Percentiles rank a stretch among this genome's conserved stretches.
These are phyloP conservation scores for Cephus spinipes DNA, from an alignment of 2,888 invertebrate genomes.

Conservation along the genomic window DNA sequence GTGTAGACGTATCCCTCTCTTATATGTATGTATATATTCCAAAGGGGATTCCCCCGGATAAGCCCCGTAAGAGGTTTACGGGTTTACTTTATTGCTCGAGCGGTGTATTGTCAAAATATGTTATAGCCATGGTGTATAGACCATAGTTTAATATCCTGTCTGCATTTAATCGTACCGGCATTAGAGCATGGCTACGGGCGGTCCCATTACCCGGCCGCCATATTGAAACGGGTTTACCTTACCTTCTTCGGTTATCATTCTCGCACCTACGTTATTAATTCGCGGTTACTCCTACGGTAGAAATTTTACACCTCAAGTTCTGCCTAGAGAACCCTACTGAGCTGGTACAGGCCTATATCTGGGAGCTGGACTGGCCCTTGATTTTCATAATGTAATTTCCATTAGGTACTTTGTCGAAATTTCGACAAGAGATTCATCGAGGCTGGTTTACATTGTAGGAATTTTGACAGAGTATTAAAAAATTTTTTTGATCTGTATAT, in stretches of 20 bases:
- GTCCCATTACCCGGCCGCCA: constrained; percentile 57
- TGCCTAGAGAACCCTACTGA: background rate
- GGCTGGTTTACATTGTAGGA: background rate
- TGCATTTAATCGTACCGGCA: constrained; percentile 61
- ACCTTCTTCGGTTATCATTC: constrained; percentile 32
- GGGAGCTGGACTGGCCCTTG: background rate
- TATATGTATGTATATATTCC: constrained; percentile 18
- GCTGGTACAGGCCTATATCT: background rate
- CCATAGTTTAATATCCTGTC: constrained; percentile 63
- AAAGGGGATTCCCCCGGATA: constrained; percentile 34
- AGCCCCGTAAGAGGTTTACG: constrained; percentile 54
- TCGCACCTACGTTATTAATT: constrained; percentile 45
- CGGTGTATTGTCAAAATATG: constrained; percentile 61
- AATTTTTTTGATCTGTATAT: background rate
- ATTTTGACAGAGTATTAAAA: background rate
- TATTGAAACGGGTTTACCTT: constrained; percentile 41
- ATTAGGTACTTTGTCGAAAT: background rate
- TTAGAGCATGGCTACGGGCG: constrained; percentile 55
- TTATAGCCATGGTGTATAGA: constrained; percentile 38
- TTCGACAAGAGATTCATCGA: background rate
- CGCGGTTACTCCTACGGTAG: constrained; percentile 22
- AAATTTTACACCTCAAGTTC: background rate
- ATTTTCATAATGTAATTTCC: background rate
- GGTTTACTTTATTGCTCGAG: constrained; percentile 54
- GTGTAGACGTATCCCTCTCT: constrained; percentile 11